These are phyloP conservation scores for Meriones unguiculatus DNA, from an alignment of 2,113 vertebrate species.

Conservation along the genomic window DNA sequence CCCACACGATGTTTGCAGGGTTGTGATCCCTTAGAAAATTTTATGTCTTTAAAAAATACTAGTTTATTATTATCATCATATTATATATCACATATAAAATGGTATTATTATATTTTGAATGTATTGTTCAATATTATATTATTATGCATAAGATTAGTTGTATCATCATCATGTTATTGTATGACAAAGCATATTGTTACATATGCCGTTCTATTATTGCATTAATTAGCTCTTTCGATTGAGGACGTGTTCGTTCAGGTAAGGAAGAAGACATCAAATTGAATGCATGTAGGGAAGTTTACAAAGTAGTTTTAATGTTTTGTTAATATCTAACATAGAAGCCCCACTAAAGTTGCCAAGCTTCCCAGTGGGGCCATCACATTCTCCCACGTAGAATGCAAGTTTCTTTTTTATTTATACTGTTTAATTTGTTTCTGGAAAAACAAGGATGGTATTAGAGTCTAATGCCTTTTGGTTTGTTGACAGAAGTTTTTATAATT, in stretches of 20 bases:
- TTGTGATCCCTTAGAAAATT: background rate
- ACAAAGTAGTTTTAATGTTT: background rate
- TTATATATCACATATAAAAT: background rate
- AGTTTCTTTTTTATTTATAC: slow-evolving; percentile 37
- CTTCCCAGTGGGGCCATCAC: background rate
- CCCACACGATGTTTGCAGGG: too few relatives aligned
- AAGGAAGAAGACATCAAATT: background rate
- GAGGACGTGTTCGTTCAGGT: background rate
- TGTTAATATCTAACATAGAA: background rate
- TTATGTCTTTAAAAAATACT: background rate
- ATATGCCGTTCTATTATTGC: background rate
- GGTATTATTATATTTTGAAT: background rate
- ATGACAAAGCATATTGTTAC: background rate
- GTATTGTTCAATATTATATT: background rate
- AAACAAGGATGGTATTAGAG: background rate
- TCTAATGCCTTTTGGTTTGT: background rate
- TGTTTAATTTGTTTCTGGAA: background rate
- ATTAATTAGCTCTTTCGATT: background rate
- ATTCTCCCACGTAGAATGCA: background rate
- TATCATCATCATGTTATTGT: background rate
- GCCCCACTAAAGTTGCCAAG: background rate
- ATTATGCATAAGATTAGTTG: background rate
- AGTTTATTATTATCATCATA: background rate
- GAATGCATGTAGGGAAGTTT: background rate
- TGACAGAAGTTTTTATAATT: background rate